Evolutionary conservation across 2,888 invertebrate species (phyloP).

Genomic region (Cremastobaeus sp.): DNA sequence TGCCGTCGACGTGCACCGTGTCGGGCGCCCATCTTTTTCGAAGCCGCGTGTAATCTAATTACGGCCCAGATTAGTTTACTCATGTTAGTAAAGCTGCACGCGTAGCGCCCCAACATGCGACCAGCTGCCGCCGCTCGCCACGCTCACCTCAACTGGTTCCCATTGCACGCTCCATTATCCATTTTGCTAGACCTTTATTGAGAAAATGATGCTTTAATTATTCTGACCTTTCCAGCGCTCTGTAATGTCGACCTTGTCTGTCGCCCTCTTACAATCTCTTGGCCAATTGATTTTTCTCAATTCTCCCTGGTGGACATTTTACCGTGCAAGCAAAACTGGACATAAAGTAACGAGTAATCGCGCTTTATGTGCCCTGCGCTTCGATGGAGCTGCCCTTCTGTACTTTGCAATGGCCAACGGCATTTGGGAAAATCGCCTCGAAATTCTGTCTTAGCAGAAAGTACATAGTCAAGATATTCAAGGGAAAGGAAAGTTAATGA

Average conservation of each 20-base stretch:
- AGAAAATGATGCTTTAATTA: conserved; percentile 46
- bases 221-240: conserved; percentile 33
- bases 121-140: conserved; percentile 10
- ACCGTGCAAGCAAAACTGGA: too few relatives aligned
- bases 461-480: too few relatives aligned
- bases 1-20: conserved; percentile 1
- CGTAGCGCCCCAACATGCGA: conserved; percentile 9
- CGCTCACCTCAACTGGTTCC: conserved; percentile 26
- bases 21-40: neutral
- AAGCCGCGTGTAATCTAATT: conserved; percentile 19
- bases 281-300: too few relatives aligned
- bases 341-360: too few relatives aligned
- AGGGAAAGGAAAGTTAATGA: too few relatives aligned
- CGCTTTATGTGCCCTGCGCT: too few relatives aligned
- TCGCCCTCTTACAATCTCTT: conserved; percentile 38
- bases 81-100: conserved; percentile 20
- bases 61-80: conserved; percentile 29
- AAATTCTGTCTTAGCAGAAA: too few relatives aligned
- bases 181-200: conserved; percentile 39
- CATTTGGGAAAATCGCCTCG: too few relatives aligned
- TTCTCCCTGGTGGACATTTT: too few relatives aligned
- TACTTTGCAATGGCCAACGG: too few relatives aligned
- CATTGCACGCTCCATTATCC: conserved; percentile 24
- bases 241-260: conserved; percentile 32
- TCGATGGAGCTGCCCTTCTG: too few relatives aligned